Percentiles rank a stretch among this genome's conserved stretches.
Conservation (phyloP, 2,888 invertebrate species). For the Rhopalosiphum nymphaeae region DNA sequence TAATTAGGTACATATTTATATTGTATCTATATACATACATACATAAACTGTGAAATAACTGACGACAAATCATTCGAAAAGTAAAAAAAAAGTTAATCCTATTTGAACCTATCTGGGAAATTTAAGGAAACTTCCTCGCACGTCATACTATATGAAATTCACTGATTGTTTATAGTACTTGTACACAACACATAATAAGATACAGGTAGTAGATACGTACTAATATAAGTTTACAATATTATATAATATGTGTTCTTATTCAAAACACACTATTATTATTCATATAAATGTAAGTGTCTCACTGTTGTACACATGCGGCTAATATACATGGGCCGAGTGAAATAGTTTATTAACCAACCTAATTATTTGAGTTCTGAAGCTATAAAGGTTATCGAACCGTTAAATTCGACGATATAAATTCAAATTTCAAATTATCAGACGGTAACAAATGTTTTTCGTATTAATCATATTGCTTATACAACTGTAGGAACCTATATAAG, state of each 20-base stretch:
- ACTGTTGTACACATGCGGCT: not conserved
- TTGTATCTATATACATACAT: not conserved
- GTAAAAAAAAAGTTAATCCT: not conserved
- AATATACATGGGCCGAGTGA: not conserved
- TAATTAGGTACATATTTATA: not conserved
- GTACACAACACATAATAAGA: not conserved
- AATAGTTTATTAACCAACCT: conserved; percentile 1
- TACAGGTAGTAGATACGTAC: not conserved
- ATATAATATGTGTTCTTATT: not conserved
- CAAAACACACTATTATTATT: not conserved
- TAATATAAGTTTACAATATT: not conserved
- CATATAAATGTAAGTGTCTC: not conserved
- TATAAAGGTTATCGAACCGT: not conserved
- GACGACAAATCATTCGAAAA: not conserved
- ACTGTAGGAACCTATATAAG: not conserved
- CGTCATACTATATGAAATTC: not conserved
- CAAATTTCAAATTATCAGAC: not conserved
- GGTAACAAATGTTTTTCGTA: not conserved
- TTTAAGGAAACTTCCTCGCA: not conserved
- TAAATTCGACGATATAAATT: not conserved
- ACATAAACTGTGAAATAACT: not conserved
- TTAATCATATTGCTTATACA: not conserved
- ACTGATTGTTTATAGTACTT: not conserved
- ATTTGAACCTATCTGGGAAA: not conserved
- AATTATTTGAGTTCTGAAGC: conserved; percentile 30